phyloP scores from a whole-genome alignment of 1,140 invertebrate species.

The Lordiphosa mommai region DNA sequence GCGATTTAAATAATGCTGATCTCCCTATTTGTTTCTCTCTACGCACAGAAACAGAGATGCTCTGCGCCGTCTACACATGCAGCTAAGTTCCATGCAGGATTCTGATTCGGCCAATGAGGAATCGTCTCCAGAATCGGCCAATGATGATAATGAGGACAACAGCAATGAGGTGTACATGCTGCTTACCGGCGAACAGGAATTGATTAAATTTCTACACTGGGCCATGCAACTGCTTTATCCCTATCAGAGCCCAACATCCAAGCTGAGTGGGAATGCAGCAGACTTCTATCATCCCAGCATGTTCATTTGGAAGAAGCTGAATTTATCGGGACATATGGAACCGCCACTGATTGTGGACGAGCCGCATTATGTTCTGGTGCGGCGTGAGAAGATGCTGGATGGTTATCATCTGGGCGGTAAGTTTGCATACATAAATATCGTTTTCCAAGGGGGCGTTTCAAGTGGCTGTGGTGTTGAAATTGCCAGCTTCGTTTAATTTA shows the following conservation, averaged over 20 bases:
- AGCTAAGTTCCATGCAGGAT: constrained; percentile 43
- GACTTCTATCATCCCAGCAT: constrained; percentile 66
- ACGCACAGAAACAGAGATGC: constrained; percentile 65
- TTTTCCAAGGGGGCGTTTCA: constrained; percentile 12
- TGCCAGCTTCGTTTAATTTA: constrained; percentile 22
- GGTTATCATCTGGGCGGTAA: constrained; percentile 52
- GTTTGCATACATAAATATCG: constrained; percentile 8
- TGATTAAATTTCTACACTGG: constrained; percentile 69
- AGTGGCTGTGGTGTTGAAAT: constrained; percentile 32
- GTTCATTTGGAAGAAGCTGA: constrained; percentile 73
- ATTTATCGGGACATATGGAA: constrained; percentile 68
- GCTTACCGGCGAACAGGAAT: constrained; percentile 65
- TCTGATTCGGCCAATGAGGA: constrained; percentile 1
- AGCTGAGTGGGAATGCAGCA: constrained; percentile 34
- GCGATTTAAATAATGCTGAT: too few relatives aligned
- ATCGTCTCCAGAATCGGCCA: not conserved
- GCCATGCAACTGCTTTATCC: constrained; percentile 70
- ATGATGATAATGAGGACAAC: constrained; percentile 10
- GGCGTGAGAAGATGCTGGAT: constrained; percentile 56
- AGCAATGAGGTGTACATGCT: constrained; percentile 67
- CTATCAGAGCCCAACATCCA: constrained; percentile 16
- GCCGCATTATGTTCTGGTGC: constrained; percentile 66
- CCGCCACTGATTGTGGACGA: constrained; percentile 72
- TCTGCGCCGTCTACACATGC: constrained; percentile 40
- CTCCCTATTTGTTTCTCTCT: not conserved